These are phyloP conservation scores for Harlomillsia oculata DNA, from an alignment of 1,140 invertebrate genomes.

Conservation along the genomic window DNA sequence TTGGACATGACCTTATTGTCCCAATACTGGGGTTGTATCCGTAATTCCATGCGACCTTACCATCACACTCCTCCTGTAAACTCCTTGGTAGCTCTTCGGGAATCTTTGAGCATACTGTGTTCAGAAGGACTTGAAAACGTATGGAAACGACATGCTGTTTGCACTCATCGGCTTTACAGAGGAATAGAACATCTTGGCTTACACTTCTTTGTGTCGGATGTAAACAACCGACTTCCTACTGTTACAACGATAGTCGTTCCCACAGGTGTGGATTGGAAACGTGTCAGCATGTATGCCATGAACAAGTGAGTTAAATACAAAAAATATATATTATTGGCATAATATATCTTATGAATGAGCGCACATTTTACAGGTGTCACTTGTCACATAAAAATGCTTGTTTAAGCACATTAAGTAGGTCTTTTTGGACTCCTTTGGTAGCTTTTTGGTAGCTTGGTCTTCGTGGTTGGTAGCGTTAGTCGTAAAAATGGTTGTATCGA, in stretches of 20 bases:
- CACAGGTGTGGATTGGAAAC: conserved; percentile 52
- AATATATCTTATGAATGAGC: no score
- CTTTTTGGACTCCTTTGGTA: no score
- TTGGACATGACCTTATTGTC: conserved; percentile 62
- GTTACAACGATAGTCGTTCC: conserved; percentile 66
- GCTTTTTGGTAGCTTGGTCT: no score
- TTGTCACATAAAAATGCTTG: no score
- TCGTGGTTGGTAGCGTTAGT: no score
- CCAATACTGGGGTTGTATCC: conserved; percentile 69
- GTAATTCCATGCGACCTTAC: conserved; percentile 47
- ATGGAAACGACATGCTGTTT: conserved; percentile 57
- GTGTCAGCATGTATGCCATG: conserved; percentile 57
- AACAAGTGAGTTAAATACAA: conserved; percentile 64
- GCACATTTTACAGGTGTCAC: no score
- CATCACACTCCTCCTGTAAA: conserved; percentile 72
- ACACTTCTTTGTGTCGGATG: conserved; percentile 57
- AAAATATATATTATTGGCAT: no score
- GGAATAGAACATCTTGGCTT: conserved; percentile 55
- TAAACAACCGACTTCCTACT: conserved; percentile 57
- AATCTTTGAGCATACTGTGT: conserved; percentile 60
- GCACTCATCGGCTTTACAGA: conserved; percentile 52
- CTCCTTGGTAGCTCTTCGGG: conserved; percentile 63
- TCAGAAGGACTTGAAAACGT: conserved; percentile 60
- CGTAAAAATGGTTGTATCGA: no score
- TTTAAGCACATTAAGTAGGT: no score